phyloP scores from a whole-genome alignment of 2,888 invertebrate genomes.

The Crematogaster levior region DNA sequence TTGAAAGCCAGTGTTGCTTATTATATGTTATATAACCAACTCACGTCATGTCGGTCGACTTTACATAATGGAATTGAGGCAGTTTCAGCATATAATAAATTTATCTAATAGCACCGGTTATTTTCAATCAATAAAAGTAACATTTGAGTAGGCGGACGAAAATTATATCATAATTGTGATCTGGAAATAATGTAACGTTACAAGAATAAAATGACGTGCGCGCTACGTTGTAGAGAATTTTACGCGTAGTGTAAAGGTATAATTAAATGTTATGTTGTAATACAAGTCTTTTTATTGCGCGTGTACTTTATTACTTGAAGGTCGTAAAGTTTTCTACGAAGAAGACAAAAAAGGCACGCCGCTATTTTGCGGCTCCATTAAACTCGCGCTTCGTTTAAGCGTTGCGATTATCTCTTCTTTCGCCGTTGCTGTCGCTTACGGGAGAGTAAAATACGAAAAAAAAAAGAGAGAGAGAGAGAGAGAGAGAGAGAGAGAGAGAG shows the following conservation, averaged over 20 bases:
- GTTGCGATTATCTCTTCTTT: constrained; percentile 16
- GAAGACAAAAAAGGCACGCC: background rate
- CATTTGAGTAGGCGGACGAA: background rate
- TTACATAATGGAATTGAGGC: constrained; percentile 55
- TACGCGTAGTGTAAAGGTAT: background rate
- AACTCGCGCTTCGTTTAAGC: constrained; percentile 41
- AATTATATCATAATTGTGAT: background rate
- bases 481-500: too few species aligned
- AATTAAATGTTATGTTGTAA: background rate
- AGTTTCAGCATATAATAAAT: constrained; percentile 35
- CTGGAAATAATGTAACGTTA: background rate
- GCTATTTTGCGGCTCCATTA: constrained; percentile 34
- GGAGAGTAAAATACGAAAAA: background rate
- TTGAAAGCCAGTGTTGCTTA: constrained; percentile 32
- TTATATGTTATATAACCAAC: constrained; percentile 54
- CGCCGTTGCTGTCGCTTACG: background rate
- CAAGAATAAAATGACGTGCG: background rate
- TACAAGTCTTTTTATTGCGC: background rate
- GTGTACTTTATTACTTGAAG: constrained; percentile 7
- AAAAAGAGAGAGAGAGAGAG: background rate
- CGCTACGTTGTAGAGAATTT: background rate
- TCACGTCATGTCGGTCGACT: constrained; percentile 45
- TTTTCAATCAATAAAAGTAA: constrained; percentile 32
- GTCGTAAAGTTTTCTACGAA: background rate
- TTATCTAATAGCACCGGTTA: constrained; percentile 30